phyloP scores from a whole-genome alignment of 2,888 invertebrate genomes.

The Oscheius sp. region DNA sequence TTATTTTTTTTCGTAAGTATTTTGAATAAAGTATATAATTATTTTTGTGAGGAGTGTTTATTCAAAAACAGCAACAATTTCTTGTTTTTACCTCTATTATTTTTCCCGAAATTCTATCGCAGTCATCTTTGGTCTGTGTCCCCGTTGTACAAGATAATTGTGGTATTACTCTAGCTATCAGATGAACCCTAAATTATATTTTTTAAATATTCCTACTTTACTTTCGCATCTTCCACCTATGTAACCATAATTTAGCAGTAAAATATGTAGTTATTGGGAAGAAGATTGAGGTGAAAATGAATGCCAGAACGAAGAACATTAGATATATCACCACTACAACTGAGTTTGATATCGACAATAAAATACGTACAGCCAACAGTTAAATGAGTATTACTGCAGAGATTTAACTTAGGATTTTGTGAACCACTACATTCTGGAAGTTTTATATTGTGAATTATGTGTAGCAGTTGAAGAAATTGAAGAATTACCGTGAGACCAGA shows the following conservation, averaged over 20 bases:
- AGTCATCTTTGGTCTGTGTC: conserved; percentile 1
- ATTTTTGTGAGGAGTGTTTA: no score
- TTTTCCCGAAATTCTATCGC: no score
- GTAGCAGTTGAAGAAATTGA: background rate
- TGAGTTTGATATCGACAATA: no score
- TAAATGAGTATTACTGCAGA: background rate
- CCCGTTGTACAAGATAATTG: background rate
- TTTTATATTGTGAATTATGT: background rate
- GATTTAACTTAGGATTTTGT: background rate
- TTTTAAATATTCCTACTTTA: background rate
- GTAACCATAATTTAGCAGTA: background rate
- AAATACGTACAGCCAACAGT: background rate
- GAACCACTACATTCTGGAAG: background rate
- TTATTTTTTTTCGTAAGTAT: no score
- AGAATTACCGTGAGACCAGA: background rate
- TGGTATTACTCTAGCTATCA: background rate
- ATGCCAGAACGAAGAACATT: background rate
- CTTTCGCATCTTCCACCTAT: conserved; percentile 10
- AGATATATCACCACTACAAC: background rate
- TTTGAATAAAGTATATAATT: no score
- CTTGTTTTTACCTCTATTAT: no score
- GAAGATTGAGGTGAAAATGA: background rate
- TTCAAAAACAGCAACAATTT: no score
- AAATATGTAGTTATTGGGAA: background rate
- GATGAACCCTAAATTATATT: background rate